These are phyloP conservation scores for Onchidella celtica DNA, from an alignment of 2,888 invertebrate species.

Conservation along the genomic window DNA sequence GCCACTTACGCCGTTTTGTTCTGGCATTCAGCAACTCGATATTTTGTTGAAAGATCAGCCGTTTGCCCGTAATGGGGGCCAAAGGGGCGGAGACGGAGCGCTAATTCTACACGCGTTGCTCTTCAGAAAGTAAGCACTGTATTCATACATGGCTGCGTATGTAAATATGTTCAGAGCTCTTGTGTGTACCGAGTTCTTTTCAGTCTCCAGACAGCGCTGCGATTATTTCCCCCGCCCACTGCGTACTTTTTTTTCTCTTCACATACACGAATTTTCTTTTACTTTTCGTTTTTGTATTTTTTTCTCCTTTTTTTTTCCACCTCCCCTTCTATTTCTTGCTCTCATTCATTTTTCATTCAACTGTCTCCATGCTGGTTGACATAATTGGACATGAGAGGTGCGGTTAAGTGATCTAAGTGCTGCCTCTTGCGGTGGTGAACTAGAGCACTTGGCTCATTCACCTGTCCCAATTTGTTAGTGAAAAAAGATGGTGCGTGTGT, in stretches of 20 bases:
- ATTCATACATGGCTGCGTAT: neutral
- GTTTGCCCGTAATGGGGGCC: neutral
- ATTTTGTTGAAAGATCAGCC: neutral
- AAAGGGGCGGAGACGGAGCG: neutral
- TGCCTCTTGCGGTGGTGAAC: too few relatives aligned
- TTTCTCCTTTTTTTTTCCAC: neutral
- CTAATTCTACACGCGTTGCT: neutral
- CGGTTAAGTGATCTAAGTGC: too few relatives aligned
- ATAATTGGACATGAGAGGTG: too few relatives aligned
- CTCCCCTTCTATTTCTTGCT: slow-evolving; percentile 8
- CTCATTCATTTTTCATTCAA: neutral
- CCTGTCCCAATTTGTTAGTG: too few relatives aligned
- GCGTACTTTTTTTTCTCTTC: too few relatives aligned
- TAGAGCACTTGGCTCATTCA: too few relatives aligned
- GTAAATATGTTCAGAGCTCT: neutral
- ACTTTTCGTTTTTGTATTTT: neutral
- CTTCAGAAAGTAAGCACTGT: neutral
- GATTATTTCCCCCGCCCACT: neutral
- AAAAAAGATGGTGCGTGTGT: too few relatives aligned
- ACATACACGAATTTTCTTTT: too few relatives aligned
- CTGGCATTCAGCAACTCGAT: neutral
- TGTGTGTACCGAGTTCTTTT: neutral
- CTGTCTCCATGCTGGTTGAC: too few relatives aligned
- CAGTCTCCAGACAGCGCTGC: neutral
- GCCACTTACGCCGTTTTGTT: neutral